Percentiles rank a stretch among this genome's conserved stretches.
These are phyloP conservation scores for Motacilla tschutschensis DNA, from an alignment of 2,113 vertebrate species.

Conservation along the genomic window DNA sequence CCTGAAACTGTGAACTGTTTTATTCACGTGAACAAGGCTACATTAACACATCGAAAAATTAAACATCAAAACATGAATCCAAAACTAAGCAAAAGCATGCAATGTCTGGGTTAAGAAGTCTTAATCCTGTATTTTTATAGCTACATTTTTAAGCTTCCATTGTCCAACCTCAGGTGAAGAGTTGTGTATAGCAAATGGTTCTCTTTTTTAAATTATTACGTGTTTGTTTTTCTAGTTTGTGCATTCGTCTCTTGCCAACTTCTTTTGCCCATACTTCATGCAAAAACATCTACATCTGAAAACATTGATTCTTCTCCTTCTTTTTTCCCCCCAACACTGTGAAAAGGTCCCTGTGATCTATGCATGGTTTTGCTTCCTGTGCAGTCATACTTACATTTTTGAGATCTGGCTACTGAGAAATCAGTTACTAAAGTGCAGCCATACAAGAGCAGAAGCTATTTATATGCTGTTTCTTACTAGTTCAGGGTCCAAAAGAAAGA, in stretches of 20 bases:
- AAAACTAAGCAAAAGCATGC: constrained; percentile 83
- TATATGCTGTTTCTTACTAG: background rate
- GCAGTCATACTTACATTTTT: constrained; percentile 44
- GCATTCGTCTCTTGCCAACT: constrained; percentile 24
- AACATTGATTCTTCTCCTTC: background rate
- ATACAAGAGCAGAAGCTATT: background rate
- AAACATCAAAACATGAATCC: constrained; percentile 81
- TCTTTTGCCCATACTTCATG: constrained; percentile 48
- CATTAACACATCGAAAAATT: constrained; percentile 77
- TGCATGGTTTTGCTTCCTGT: constrained; percentile 56
- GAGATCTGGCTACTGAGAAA: constrained; percentile 70
- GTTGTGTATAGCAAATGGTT: background rate
- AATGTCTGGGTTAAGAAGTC: constrained; percentile 67
- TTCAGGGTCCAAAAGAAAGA: constrained; percentile 28
- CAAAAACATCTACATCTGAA: constrained; percentile 57
- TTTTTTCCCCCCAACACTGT: background rate
- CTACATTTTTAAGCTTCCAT: constrained; percentile 45
- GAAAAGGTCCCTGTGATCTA: constrained; percentile 11
- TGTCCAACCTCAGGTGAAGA: constrained; percentile 35
- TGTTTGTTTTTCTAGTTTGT: background rate
- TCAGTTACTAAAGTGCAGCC: constrained; percentile 60
- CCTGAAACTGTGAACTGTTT: constrained; percentile 75
- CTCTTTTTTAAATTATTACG: background rate
- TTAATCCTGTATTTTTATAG: constrained; percentile 10
- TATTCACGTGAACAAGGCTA: constrained; percentile 82